A percentile compares a stretch with the other conserved stretches of the same genome.
phyloP scores from a whole-genome alignment of 2,113 vertebrate genomes.

The Leucosticte australis region DNA sequence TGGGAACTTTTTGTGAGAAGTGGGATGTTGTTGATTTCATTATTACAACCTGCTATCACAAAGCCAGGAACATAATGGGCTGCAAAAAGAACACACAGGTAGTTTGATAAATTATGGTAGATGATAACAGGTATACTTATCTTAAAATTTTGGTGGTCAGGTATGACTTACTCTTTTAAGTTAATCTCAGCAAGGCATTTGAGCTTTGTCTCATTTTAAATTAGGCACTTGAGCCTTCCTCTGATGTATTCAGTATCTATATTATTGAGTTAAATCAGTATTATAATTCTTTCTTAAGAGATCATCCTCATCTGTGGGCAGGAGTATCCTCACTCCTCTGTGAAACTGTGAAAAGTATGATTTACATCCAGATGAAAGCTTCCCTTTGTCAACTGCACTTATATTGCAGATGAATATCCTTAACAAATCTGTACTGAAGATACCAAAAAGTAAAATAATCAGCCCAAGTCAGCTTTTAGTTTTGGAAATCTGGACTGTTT shows the following conservation, averaged over 20 bases:
- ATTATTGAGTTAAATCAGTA: not conserved
- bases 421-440: not conserved
- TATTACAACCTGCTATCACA: not conserved
- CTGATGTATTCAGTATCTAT: not conserved
- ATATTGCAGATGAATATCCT: not conserved
- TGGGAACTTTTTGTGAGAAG: not conserved
- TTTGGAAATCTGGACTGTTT: not conserved
- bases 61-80: not conserved
- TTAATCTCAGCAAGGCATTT: not conserved
- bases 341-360: not conserved
- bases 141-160: not conserved
- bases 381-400: not conserved
- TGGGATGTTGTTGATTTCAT: not conserved
- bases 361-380: not conserved
- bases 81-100: not conserved
- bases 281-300: not conserved
- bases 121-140: not conserved
- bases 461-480: not conserved
- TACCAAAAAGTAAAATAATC: not conserved
- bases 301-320: not conserved
- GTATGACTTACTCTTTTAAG: not conserved
- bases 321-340: not conserved
- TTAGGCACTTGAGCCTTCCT: not conserved
- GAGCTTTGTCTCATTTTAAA: not conserved
- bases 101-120: not conserved